Conservation (phyloP, 2,797 vertebrate genomes). For the Rhinichthys osculus region DNA sequence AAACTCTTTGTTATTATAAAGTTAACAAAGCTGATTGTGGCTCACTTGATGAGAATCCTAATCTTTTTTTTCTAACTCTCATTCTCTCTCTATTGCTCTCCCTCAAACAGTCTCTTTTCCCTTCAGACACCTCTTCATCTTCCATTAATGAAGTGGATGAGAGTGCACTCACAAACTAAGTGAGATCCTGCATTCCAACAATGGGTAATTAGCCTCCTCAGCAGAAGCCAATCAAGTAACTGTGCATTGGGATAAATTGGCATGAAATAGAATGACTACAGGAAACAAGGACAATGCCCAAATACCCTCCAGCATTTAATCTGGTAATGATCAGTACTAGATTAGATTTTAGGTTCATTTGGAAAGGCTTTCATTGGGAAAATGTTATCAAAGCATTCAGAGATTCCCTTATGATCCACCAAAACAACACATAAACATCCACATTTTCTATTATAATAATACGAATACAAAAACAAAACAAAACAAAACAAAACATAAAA, state of each 20-base stretch:
- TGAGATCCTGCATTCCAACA: conserved; percentile 51
- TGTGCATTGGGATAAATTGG: conserved; percentile 57
- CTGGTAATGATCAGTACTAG: not conserved
- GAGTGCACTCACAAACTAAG: conserved; percentile 56
- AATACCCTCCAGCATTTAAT: conserved; percentile 25
- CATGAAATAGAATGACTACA: conserved; percentile 43
- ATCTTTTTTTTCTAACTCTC: conserved; percentile 1
- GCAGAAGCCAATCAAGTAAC: conserved; percentile 55
- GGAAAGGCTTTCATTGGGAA: not conserved
- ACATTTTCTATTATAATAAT: not conserved
- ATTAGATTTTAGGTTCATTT: conserved; percentile 13
- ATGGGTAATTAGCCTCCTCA: conserved; percentile 56
- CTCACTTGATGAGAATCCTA: conserved; percentile 42
- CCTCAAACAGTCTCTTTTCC: not conserved
- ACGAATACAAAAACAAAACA: not conserved
- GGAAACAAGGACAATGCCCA: conserved; percentile 29
- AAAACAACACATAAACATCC: not conserved
- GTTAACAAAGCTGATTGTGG: conserved; percentile 5
- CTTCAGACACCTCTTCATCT: conserved; percentile 52
- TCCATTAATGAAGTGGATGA: conserved; percentile 56
- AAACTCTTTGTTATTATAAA: not conserved
- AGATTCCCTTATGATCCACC: not conserved
- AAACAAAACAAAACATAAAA: not conserved
- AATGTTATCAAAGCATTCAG: not conserved
- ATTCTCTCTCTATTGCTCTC: not conserved